Conservation (phyloP, 2,797 vertebrate species). For the Vultur gryphus region DNA sequence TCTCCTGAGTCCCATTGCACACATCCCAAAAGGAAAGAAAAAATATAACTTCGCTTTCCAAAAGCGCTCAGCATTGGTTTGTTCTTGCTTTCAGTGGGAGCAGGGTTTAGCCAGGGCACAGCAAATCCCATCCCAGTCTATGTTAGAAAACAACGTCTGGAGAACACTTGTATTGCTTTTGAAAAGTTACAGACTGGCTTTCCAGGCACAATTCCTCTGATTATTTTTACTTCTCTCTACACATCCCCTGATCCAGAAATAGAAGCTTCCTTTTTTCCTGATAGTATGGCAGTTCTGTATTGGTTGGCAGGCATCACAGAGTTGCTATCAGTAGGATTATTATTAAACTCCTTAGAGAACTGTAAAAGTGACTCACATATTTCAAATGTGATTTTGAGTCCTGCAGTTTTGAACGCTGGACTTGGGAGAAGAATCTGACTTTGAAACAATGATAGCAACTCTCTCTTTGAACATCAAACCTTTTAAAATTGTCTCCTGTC, state of each 20-base stretch:
- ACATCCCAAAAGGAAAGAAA: neutral
- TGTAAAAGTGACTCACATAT: neutral
- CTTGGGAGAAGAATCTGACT: neutral
- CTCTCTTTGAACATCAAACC: neutral
- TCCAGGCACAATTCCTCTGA: neutral
- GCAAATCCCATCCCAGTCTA: neutral
- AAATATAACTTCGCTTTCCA: neutral
- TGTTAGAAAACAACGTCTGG: neutral
- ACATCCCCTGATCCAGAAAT: neutral
- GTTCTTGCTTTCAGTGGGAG: neutral
- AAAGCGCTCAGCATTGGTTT: neutral
- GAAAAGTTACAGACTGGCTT: neutral
- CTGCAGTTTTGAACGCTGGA: accelerated
- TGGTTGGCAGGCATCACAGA: neutral
- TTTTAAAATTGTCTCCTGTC: neutral
- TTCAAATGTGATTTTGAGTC: neutral
- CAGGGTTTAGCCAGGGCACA: neutral
- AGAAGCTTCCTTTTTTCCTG: neutral
- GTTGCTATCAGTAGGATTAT: neutral
- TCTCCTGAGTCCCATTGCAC: neutral
- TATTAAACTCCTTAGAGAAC: neutral
- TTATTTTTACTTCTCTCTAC: neutral
- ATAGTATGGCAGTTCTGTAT: neutral
- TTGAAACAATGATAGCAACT: neutral
- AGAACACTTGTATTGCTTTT: neutral